Conservation (phyloP, 23 tunicate species). For the Botrylloides violaceus region DNA sequence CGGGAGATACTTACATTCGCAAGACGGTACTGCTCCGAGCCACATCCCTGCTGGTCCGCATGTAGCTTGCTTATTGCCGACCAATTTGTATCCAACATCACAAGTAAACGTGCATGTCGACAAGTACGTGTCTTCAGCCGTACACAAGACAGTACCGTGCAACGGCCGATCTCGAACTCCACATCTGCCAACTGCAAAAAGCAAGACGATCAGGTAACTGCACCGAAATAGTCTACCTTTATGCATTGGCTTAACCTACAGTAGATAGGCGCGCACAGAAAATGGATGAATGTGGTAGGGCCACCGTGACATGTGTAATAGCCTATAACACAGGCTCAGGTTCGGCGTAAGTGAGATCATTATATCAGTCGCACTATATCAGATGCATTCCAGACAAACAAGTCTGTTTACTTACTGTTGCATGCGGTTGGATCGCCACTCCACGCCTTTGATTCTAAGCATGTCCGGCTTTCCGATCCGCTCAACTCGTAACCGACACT, state of each 20-base stretch:
- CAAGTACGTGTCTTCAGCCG: conserved; percentile 33
- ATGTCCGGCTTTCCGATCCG: conserved; percentile 50
- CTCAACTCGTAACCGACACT: conserved; percentile 35
- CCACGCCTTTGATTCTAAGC: conserved; percentile 75
- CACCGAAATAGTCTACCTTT: too few relatives aligned
- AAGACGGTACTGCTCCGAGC: conserved; percentile 47
- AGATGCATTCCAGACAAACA: too few relatives aligned
- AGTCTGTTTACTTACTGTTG: conserved; percentile 66
- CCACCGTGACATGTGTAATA: too few relatives aligned
- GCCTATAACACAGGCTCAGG: too few relatives aligned
- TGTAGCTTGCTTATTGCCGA: conserved; percentile 28
- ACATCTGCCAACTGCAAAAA: conserved; percentile 48
- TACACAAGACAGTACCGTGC: conserved; percentile 58
- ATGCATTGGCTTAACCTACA: too few relatives aligned
- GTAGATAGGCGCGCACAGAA: too few relatives aligned
- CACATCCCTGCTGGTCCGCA: conserved; percentile 57
- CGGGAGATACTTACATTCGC: conserved; percentile 68
- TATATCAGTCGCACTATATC: too few relatives aligned
- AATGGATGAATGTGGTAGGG: too few relatives aligned
- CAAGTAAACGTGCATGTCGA: conserved; percentile 64
- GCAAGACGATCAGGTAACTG: too few relatives aligned
- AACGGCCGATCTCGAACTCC: conserved; percentile 38
- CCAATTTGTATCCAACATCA: conserved; percentile 37
- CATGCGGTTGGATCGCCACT: conserved; percentile 50
- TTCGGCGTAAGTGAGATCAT: too few relatives aligned